phyloP scores from a whole-genome alignment of 2,888 invertebrate genomes.

The Ecliptopera silaceata region DNA sequence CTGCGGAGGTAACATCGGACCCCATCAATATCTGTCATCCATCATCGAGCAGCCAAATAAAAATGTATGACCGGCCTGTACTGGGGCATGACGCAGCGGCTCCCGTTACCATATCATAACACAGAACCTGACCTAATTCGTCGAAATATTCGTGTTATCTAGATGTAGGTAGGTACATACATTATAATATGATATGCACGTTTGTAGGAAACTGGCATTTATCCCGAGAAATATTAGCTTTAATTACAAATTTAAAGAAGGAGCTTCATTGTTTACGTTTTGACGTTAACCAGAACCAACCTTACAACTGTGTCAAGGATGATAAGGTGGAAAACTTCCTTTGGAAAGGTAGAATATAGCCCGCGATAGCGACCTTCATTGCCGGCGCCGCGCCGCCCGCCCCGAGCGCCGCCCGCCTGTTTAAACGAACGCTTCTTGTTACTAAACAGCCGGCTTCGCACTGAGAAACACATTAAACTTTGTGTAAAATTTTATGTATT shows the following conservation, averaged over 20 bases:
- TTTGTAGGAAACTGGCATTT: conserved; percentile 3
- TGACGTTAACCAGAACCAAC: conserved; percentile 36
- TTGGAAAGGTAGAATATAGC: conserved; percentile 50
- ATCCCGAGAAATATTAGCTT: conserved; percentile 14
- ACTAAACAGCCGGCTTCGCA: conserved; percentile 36
- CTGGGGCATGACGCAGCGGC: conserved; percentile 55
- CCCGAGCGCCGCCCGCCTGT: conserved; percentile 32
- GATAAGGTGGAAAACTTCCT: conserved; percentile 65
- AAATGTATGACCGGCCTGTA: conserved; percentile 67
- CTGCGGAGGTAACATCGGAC: conserved; percentile 54
- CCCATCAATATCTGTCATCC: conserved; percentile 79
- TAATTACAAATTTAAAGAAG: conserved; percentile 6
- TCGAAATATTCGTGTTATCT: conserved; percentile 48
- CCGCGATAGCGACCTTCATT: conserved; percentile 27
- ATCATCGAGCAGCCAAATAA: conserved; percentile 73
- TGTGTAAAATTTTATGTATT: conserved; percentile 33
- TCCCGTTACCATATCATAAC: conserved; percentile 60
- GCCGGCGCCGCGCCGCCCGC: conserved; percentile 28
- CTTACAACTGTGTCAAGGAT: conserved; percentile 61
- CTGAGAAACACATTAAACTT: conserved; percentile 34
- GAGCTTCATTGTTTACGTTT: conserved; percentile 21
- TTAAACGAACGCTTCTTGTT: conserved; percentile 44
- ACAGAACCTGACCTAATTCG: conserved; percentile 68
- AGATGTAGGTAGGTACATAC: no score
- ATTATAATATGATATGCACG: no score